Base-by-base conservation (phyloP, 2,888 invertebrate genomes). In the Scaptomyza tumidula region DNA sequence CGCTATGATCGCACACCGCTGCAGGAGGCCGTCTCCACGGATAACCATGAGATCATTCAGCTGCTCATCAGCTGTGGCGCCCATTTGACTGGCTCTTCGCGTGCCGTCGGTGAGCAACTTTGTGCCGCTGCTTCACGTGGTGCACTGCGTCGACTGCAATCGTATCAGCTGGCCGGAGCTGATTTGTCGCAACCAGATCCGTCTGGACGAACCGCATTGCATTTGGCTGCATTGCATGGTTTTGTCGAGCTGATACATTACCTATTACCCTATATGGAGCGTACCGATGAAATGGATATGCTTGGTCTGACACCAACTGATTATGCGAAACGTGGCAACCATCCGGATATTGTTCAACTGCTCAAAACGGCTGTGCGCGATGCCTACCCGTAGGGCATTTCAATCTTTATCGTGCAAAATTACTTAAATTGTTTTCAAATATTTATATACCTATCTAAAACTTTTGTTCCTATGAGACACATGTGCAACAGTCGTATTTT, bases 61-160 rank as follows among this genome's bases (percentile, higher is more conserved):
- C 76, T 96, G 1, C 92, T 97, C 0, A 91, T 94, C 11, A 93
- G 94, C 78, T 96, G 96, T 77, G 97, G 97, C 0, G 97, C 97
- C 1, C 95, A 96, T 82, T 90, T 97, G 24, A 94, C 94, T 1
- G 93, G 93, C 9, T 93, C 94, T 0, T 92, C 93, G 0, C 92
- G 93, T 31, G 91, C 93, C 0, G 91, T 96, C 0, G 95, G 95
- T 0, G 96, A 96, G 74, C 94, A 95, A 80, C 91, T 97, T 56
- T 95, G 95, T 6, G 85, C 93, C 0, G 95, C 96, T 0, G 95
- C 96, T 0, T 93, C 94, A 2, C 92, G 93, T 10, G 95, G 95
- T 0, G 93, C 94, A 10, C 56, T 94, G 1, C 89, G 89, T 4
- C 93, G 95, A 19, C 89, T 97, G 11, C 91, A 93, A 63, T 95